Percentiles rank a stretch among this genome's conserved stretches.
phyloP scores from a whole-genome alignment of 2,888 invertebrate genomes.

The Cybosia mesomella region DNA sequence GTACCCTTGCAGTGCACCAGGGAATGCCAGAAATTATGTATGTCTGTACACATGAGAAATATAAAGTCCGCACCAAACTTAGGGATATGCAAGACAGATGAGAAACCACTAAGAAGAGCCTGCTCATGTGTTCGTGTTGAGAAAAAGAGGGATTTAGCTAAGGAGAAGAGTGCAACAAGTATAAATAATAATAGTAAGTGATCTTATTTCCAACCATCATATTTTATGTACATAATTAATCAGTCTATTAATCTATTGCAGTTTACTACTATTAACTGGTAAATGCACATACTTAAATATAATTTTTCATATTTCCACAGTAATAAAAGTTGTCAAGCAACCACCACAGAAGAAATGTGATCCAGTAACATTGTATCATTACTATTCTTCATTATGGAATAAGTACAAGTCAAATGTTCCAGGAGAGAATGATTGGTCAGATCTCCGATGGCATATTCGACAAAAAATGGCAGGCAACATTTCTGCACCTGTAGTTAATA shows the following conservation, averaged over 20 bases:
- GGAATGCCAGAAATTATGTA: slow-evolving; percentile 61
- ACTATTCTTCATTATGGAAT: slow-evolving; percentile 91
- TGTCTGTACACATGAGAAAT: slow-evolving; percentile 53
- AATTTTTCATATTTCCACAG: slow-evolving; percentile 68
- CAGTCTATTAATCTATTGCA: no score
- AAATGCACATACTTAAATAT: neutral
- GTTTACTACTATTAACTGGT: neutral
- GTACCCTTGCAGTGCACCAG: slow-evolving; percentile 60
- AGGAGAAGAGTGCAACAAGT: slow-evolving; percentile 56
- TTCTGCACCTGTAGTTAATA: slow-evolving; percentile 53
- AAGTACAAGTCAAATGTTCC: slow-evolving; percentile 90
- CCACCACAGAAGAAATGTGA: slow-evolving; percentile 87
- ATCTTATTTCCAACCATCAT: neutral
- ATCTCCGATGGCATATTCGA: slow-evolving; percentile 90
- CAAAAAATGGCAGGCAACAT: slow-evolving; percentile 88
- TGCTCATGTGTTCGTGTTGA: slow-evolving; percentile 76
- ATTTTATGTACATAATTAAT: neutral
- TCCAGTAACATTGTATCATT: slow-evolving; percentile 92
- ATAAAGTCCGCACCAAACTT: slow-evolving; percentile 74
- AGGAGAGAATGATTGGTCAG: slow-evolving; percentile 90
- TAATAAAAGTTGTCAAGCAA: slow-evolving; percentile 87
- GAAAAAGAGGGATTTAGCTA: slow-evolving; percentile 60
- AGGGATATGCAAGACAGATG: slow-evolving; percentile 54
- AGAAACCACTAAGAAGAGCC: slow-evolving; percentile 65
- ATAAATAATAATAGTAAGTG: slow-evolving; percentile 75